Conservation (phyloP, 2,797 vertebrate genomes). For the Urocyon cinereoargenteus region DNA sequence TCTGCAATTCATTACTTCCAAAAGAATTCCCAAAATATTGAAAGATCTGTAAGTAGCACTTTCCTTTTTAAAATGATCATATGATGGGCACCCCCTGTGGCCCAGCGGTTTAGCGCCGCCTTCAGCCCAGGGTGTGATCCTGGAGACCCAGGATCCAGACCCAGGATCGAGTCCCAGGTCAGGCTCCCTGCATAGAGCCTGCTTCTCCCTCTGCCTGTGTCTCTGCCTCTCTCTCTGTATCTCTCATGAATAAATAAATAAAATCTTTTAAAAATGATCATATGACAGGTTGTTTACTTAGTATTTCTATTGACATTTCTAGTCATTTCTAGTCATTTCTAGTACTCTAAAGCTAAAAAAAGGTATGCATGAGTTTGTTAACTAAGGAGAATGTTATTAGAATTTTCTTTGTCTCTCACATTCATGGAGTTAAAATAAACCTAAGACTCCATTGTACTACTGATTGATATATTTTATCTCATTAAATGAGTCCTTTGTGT, state of each 20-base stretch:
- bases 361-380: not conserved
- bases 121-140: too few species aligned
- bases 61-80: not conserved
- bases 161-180: too few species aligned
- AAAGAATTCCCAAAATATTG: not conserved
- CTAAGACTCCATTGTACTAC: not conserved
- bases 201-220: too few species aligned
- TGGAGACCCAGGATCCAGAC: too few species aligned
- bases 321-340: not conserved
- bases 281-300: not conserved
- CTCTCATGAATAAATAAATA: too few species aligned
- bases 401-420: not conserved
- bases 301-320: not conserved
- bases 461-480: not conserved
- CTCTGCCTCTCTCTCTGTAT: too few species aligned
- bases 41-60: not conserved
- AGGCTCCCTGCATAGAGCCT: too few species aligned
- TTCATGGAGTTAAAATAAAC: not conserved
- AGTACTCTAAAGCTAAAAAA: not conserved
- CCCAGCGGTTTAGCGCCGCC: too few species aligned
- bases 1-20: not conserved
- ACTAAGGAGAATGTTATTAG: not conserved
- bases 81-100: too few species aligned
- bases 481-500: not conserved
- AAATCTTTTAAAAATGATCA: not conserved